A percentile compares a stretch with the other conserved stretches of the same genome.
Conservation (phyloP, 2,888 invertebrate species). For the Acrocera orbiculus region DNA sequence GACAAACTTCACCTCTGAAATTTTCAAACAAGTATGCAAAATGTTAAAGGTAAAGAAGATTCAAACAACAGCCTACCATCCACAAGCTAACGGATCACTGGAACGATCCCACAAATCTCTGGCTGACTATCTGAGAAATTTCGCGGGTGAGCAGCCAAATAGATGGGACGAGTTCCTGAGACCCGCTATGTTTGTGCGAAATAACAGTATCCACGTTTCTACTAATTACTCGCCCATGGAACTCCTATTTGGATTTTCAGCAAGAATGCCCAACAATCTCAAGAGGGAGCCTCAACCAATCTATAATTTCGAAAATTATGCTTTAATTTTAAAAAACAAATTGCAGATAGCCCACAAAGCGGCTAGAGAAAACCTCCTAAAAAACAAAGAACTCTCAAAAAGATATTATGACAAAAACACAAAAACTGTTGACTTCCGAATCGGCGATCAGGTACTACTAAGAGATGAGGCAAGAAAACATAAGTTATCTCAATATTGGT, state of each 20-base stretch:
- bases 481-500: background rate
- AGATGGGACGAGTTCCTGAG: too few relatives aligned
- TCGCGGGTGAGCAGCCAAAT: too few relatives aligned
- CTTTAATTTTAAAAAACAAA: background rate
- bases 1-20: background rate
- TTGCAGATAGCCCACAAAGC: background rate
- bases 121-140: too few relatives aligned
- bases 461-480: background rate
- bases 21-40: background rate
- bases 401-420: background rate
- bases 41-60: too few relatives aligned
- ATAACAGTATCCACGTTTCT: background rate
- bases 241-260: background rate
- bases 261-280: background rate
- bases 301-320: background rate
- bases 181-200: too few relatives aligned
- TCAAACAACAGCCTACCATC: too few relatives aligned
- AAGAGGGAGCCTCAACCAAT: background rate
- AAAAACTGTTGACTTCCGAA: background rate
- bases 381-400: background rate
- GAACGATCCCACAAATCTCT: too few relatives aligned
- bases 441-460: background rate
- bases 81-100: too few relatives aligned
- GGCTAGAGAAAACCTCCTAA: background rate
- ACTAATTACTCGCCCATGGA: conserved; percentile 6